Evolutionary conservation across 2,113 vertebrate genomes (phyloP).

Genomic region (Pavo muticus): DNA sequence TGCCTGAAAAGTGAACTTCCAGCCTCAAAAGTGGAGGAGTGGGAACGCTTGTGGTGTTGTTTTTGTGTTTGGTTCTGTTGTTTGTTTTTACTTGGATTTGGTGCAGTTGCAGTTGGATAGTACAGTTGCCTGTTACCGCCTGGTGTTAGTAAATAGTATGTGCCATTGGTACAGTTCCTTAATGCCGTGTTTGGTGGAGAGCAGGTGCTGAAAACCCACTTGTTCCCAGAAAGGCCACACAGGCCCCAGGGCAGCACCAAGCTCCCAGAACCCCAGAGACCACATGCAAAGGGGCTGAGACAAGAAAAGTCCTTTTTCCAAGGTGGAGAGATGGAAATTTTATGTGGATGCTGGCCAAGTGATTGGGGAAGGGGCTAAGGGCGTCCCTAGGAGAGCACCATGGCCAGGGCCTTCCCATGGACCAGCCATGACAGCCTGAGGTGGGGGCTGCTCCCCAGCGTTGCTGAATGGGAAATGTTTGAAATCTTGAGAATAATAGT

Average conservation of each 20-base stretch:
- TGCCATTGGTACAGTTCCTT: neutral
- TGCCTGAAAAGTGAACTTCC: slow-evolving; percentile 1
- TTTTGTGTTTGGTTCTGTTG: neutral
- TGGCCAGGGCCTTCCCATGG: neutral
- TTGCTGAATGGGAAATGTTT: slow-evolving; percentile 35
- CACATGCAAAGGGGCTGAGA: fast-evolving
- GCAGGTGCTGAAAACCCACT: neutral
- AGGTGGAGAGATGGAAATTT: neutral
- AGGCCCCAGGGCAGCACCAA: neutral
- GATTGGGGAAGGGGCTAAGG: neutral
- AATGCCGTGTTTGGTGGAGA: neutral
- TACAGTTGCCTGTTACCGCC: neutral
- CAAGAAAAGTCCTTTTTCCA: neutral
- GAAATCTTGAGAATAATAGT: slow-evolving; percentile 1
- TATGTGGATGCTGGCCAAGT: neutral
- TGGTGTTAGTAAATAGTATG: slow-evolving; percentile 8
- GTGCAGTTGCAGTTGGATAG: neutral
- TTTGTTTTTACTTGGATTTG: neutral
- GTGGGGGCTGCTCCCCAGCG: neutral
- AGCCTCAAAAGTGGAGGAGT: too few species aligned
- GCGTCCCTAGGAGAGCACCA: neutral
- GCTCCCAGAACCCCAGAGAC: neutral
- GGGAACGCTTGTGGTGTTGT: neutral
- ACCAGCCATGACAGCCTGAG: neutral
- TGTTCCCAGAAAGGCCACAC: neutral